phyloP scores from a whole-genome alignment of 2,113 vertebrate genomes.

The Calcarius ornatus region DNA sequence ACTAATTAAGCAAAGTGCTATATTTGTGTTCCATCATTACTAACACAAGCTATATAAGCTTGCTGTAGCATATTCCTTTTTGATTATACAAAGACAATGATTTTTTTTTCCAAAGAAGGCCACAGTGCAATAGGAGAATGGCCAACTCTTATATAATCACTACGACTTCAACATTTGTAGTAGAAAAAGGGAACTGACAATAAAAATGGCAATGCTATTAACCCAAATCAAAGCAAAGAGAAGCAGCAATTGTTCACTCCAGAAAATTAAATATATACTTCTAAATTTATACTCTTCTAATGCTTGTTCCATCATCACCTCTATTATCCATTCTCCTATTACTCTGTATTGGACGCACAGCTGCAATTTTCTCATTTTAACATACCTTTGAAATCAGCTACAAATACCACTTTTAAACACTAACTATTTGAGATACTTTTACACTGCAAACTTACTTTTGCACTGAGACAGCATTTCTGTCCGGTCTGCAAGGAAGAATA shows the following conservation, averaged over 20 bases:
- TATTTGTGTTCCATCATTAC: not conserved
- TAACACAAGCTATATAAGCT: not conserved
- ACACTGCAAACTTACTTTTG: conserved; percentile 81
- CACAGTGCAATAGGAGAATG: not conserved
- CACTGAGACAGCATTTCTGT: conserved; percentile 79
- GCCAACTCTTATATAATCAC: not conserved
- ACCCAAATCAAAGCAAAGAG: not conserved
- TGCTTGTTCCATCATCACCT: not conserved
- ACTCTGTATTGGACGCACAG: not conserved
- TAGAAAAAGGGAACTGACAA: not conserved
- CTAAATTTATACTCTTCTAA: not conserved
- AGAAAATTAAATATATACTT: not conserved
- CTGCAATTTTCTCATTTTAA: not conserved
- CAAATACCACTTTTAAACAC: not conserved
- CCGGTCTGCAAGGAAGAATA: conserved; percentile 90
- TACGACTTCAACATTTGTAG: not conserved
- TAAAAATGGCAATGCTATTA: not conserved
- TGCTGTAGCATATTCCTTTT: not conserved
- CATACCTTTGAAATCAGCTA: not conserved
- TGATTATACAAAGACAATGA: not conserved
- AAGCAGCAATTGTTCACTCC: not conserved
- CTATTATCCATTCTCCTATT: not conserved
- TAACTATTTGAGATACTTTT: not conserved
- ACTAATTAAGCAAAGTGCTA: not conserved
- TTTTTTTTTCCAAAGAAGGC: not conserved